Evolutionary conservation across 2,113 vertebrate species (phyloP), one percentile per base, ranked within the genome.

Genomic region (Sinocyclocheilus rhinocerous): DNA sequence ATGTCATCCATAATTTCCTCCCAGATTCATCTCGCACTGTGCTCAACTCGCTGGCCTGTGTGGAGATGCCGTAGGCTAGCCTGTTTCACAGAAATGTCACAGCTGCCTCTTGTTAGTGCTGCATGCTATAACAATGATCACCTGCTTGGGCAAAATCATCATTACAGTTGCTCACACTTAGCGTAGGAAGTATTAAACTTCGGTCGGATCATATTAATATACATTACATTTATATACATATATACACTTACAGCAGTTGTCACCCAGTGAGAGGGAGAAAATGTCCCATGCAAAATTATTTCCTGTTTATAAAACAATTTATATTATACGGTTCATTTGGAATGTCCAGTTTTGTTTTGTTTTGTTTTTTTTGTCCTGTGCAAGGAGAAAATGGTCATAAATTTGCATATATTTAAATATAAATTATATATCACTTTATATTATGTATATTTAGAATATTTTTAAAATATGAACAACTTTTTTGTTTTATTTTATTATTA

Each of bases 1-100:
- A 86, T 82, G 85, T 82, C 85, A 86, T 75, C 55, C 55, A 59
- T 86, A 86, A 86, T 86, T 86, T 78, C 78, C 72, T 73, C 20
- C 29, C 78, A 86, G 85, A 86, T 86, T 79, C 26, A 63, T 86
- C 79, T 81, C 26, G 0, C n/a, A 76, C 39, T 75, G 76, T 29
- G 76, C 55, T 87, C 52, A 16, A 61, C 63, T 80, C 7, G 3
- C 55, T 33, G 61, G 67, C 13, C 76, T 26, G 55, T 24, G 70
- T 48, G 76, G 67, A 80, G 45, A 50, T 75, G 50, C 59, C 26
- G 42, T 75, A 81, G 48, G 61, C 39, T 70, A 88, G 76, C 26
- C 86, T 55, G 29, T 81, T 15, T 85, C 39, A 42, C n/a, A 52
- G 63, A 82, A 82, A 82, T 82, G 45, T 22, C 65, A 82, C 6